Evolutionary conservation across 92 coral and sea anemone species (phyloP).

Genomic region (Phenganax marumi): DNA sequence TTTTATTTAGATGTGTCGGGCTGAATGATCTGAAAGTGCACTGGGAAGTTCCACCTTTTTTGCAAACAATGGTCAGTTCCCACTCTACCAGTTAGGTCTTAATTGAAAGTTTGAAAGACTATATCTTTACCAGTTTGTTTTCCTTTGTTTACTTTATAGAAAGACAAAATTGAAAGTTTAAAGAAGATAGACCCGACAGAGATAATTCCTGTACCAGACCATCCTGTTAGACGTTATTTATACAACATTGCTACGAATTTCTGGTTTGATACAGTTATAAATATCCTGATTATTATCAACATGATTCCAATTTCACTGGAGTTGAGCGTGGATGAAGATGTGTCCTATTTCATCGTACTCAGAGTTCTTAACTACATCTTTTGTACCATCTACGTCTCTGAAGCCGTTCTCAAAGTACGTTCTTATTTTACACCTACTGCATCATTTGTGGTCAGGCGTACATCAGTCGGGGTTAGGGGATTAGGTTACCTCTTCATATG

Average conservation of each 20-base stretch:
- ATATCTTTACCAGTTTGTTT: background rate
- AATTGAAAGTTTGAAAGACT: background rate
- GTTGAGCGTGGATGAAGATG: slow-evolving; percentile 78
- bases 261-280: slow-evolving; percentile 79
- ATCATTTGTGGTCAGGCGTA: too few species aligned
- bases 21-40: slow-evolving; percentile 72
- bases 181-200: slow-evolving; percentile 74
- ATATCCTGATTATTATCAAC: slow-evolving; percentile 71
- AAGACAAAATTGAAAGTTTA: slow-evolving; percentile 79
- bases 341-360: slow-evolving; percentile 65
- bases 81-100: background rate
- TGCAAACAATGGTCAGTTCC: slow-evolving; percentile 74
- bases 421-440: background rate
- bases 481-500: too few species aligned
- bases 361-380: slow-evolving; percentile 77
- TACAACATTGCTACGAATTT: slow-evolving; percentile 79
- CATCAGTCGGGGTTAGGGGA: too few species aligned
- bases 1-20: slow-evolving; percentile 61
- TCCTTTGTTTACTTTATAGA: slow-evolving; percentile 50
- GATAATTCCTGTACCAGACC: slow-evolving; percentile 63
- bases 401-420: slow-evolving; percentile 75
- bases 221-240: slow-evolving; percentile 62
- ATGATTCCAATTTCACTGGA: slow-evolving; percentile 87
- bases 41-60: slow-evolving; percentile 89
- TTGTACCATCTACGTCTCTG: slow-evolving; percentile 67